Evolutionary conservation across 2,888 invertebrate genomes (phyloP).

Genomic region (Ectemnius lituratus): DNA sequence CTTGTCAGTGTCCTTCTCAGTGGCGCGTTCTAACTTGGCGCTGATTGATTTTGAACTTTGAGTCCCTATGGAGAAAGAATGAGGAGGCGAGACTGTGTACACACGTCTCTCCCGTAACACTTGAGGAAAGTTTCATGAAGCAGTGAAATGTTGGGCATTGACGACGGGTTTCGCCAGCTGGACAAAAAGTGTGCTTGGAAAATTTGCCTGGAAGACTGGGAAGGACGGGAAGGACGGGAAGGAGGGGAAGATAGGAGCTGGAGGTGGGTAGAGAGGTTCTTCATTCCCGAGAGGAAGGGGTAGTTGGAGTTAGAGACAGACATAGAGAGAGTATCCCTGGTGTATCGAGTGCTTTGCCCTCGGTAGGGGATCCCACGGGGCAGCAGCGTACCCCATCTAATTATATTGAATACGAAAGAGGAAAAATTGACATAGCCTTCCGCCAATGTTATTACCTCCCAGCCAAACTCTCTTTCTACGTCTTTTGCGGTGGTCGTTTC

Average conservation of each 20-base stretch:
- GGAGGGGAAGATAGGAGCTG: too few relatives aligned
- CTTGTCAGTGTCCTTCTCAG: too few relatives aligned
- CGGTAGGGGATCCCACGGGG: conserved; percentile 24
- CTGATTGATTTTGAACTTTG: conserved; percentile 51
- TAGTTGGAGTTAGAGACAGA: conserved; percentile 42
- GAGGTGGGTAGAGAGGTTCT: conserved; percentile 7
- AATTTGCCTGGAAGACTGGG: conserved; percentile 41
- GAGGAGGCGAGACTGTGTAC: conserved; percentile 31
- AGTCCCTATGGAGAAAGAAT: conserved; percentile 47
- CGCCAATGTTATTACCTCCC: neutral
- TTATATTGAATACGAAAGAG: conserved; percentile 25
- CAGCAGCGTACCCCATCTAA: conserved; percentile 22
- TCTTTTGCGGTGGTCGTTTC: neutral
- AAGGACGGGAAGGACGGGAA: conserved; percentile 7
- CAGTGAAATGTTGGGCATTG: conserved; percentile 29
- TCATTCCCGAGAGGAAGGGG: conserved; percentile 18
- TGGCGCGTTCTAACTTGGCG: conserved; percentile 10
- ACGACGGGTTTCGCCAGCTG: conserved; percentile 7
- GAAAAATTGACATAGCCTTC: neutral
- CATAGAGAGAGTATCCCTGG: conserved; percentile 7
- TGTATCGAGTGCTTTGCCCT: conserved; percentile 29
- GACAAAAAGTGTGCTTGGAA: conserved; percentile 22
- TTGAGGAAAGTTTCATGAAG: conserved; percentile 51
- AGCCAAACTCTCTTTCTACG: neutral
- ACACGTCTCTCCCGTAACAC: conserved; percentile 52